These are phyloP conservation scores for Nasonia oneida DNA, from an alignment of 2,888 invertebrate genomes.

Conservation along the genomic window DNA sequence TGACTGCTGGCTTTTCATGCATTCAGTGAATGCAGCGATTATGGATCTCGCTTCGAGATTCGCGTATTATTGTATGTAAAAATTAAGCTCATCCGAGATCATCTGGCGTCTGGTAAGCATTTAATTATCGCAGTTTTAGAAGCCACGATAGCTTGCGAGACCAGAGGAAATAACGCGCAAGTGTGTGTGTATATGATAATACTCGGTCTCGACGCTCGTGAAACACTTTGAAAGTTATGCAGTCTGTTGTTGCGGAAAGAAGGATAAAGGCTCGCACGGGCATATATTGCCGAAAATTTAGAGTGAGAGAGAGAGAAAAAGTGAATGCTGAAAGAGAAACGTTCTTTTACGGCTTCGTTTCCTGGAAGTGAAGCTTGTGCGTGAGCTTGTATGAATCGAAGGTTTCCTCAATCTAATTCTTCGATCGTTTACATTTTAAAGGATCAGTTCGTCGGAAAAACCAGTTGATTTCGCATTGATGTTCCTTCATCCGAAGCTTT, in stretches of 20 bases:
- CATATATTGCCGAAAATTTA: neutral
- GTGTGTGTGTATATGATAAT: neutral
- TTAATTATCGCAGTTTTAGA: slow-evolving; percentile 25
- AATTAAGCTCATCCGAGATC: neutral
- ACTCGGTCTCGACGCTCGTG: neutral
- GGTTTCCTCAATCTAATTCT: neutral
- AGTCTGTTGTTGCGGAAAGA: neutral
- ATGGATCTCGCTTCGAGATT: neutral
- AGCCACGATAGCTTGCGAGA: slow-evolving; percentile 22
- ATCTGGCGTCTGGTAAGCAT: neutral
- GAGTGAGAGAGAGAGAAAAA: neutral
- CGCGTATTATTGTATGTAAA: neutral
- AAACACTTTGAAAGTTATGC: slow-evolving; percentile 7
- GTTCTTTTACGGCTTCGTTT: neutral
- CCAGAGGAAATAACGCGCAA: slow-evolving; percentile 1
- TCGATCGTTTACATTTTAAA: neutral
- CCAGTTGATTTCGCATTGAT: too few relatives aligned
- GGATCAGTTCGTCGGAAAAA: too few relatives aligned
- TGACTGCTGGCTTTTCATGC: too few relatives aligned
- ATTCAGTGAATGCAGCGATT: too few relatives aligned
- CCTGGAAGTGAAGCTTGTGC: neutral
- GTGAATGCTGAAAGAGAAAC: too few relatives aligned
- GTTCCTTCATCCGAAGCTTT: too few relatives aligned
- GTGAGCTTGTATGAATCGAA: neutral
- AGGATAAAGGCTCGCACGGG: neutral